Percentiles rank a stretch among this genome's conserved stretches.
Conservation (phyloP, 2,888 invertebrate genomes). For the Cheilosia pagana region DNA sequence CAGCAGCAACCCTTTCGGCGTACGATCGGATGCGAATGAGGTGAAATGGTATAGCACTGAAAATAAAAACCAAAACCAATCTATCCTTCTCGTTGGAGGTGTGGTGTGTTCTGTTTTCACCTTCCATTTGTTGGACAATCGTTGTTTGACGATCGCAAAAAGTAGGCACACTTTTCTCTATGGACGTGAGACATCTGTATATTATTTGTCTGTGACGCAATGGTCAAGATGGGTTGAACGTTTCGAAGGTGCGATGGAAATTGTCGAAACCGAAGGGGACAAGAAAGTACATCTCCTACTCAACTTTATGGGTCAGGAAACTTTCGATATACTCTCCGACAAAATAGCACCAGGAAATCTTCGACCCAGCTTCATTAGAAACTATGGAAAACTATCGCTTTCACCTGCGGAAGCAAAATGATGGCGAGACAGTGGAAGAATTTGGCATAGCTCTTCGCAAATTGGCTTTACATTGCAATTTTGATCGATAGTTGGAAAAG, state of each 20-base stretch:
- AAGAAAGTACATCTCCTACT: slow-evolving; percentile 25
- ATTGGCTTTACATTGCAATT: slow-evolving; percentile 23
- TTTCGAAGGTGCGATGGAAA: slow-evolving; percentile 33
- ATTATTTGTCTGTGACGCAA: too few relatives aligned
- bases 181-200: too few relatives aligned
- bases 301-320: slow-evolving; percentile 22
- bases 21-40: too few relatives aligned
- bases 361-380: slow-evolving; percentile 75
- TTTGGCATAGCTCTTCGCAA: slow-evolving; percentile 22
- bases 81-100: too few relatives aligned
- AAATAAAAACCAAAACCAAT: too few relatives aligned
- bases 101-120: too few relatives aligned
- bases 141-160: too few relatives aligned
- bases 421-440: slow-evolving; percentile 33
- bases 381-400: slow-evolving; percentile 77
- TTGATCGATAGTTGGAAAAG: slow-evolving; percentile 21
- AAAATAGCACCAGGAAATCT: slow-evolving; percentile 35
- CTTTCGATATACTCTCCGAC: slow-evolving; percentile 25
- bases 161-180: too few relatives aligned
- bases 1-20: too few relatives aligned
- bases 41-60: too few relatives aligned
- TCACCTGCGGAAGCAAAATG: slow-evolving; percentile 72
- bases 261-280: slow-evolving; percentile 18
- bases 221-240: slow-evolving; percentile 29
- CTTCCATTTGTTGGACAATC: too few relatives aligned